A percentile compares a stretch with the other conserved stretches of the same genome.
Conservation (phyloP, 35 echinoderm and acorn worm species). For the Apostichopus parvimensis region DNA sequence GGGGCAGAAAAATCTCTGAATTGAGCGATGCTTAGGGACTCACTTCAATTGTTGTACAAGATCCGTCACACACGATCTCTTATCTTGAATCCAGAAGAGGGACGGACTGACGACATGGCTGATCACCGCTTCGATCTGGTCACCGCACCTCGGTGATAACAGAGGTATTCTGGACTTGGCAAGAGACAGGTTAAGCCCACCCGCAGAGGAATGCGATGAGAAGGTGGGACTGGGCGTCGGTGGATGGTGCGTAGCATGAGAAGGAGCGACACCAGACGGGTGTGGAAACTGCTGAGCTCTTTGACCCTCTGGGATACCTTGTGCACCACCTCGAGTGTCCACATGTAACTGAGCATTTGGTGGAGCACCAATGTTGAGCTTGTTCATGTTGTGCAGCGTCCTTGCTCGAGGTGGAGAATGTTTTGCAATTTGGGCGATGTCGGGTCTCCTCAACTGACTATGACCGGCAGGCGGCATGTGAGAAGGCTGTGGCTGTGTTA, state of each 20-base stretch:
- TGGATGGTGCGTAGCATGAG: not conserved
- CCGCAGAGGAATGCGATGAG: not conserved
- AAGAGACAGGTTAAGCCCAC: not conserved
- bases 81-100: slow-evolving; percentile 45
- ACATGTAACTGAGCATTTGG: not conserved
- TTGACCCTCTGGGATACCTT: not conserved
- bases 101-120: slow-evolving; percentile 43
- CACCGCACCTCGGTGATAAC: not conserved
- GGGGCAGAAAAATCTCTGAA: too few relatives aligned
- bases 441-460: slow-evolving; percentile 16
- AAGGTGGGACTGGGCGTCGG: not conserved
- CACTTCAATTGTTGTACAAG: slow-evolving; percentile 3
- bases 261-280: not conserved
- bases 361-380: not conserved
- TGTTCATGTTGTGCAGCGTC: not conserved
- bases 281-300: not conserved
- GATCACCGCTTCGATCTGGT: slow-evolving; percentile 7
- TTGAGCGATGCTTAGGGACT: not conserved
- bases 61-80: not conserved
- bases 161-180: not conserved
- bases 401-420: slow-evolving; percentile 19
- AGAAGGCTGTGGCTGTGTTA: not conserved
- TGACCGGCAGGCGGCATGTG: not conserved
- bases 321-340: not conserved
- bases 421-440: not conserved